phyloP scores from a whole-genome alignment of 1,140 invertebrate genomes.

The Eurosta solidaginis region DNA sequence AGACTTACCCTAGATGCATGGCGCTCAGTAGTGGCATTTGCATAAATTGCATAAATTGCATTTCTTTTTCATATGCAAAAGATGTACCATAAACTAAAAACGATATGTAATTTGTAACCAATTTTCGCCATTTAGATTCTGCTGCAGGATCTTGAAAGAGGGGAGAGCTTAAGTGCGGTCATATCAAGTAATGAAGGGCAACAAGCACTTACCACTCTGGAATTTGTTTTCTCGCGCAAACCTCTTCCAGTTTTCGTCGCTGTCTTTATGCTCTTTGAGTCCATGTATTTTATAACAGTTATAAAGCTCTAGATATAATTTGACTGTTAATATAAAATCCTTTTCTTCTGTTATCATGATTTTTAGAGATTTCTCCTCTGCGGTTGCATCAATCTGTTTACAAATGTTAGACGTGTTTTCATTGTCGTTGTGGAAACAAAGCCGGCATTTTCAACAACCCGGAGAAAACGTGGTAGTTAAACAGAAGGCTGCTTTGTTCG shows the following conservation, averaged over 20 bases:
- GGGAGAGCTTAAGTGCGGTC: not conserved
- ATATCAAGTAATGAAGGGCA: not conserved
- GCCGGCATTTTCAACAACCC: no score
- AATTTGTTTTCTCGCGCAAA: not conserved
- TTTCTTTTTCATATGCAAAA: not conserved
- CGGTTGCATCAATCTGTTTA: no score
- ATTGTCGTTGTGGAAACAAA: no score
- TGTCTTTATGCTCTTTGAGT: not conserved
- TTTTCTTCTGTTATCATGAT: not conserved
- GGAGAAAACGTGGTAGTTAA: no score
- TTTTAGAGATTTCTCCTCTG: no score
- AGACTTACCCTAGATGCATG: not conserved
- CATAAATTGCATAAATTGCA: conserved; percentile 31
- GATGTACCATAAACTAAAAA: not conserved
- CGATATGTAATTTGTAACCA: not conserved
- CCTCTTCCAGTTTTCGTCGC: not conserved
- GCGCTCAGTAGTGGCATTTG: not conserved
- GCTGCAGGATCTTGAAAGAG: not conserved
- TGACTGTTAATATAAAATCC: not conserved
- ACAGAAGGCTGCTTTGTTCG: no score
- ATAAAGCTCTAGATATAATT: not conserved
- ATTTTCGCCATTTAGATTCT: not conserved
- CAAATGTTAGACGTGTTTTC: no score
- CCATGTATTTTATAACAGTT: not conserved
- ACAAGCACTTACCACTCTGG: not conserved